phyloP scores from a whole-genome alignment of 2,888 invertebrate genomes.

The Erebia ligea region DNA sequence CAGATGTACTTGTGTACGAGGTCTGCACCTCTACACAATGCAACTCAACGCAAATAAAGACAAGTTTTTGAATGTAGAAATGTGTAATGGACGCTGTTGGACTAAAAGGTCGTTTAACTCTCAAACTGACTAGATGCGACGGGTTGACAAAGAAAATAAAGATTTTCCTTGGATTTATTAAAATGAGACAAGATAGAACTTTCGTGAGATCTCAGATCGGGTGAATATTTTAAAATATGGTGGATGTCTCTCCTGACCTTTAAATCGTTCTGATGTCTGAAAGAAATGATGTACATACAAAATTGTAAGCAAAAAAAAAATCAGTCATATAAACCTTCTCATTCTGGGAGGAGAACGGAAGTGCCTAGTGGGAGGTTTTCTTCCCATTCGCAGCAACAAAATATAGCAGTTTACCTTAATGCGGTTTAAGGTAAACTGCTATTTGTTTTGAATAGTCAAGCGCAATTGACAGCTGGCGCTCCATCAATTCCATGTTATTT shows the following conservation, averaged over 20 bases:
- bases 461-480: no score
- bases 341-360: no score
- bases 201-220: slow-evolving; percentile 9
- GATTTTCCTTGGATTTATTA: slow-evolving; percentile 27
- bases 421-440: no score
- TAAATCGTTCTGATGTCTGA: background rate
- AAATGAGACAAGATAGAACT: slow-evolving; percentile 18
- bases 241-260: background rate
- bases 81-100: slow-evolving; percentile 59
- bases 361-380: no score
- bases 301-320: background rate
- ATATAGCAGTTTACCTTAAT: no score
- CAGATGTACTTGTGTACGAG: no score
- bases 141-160: slow-evolving; percentile 22
- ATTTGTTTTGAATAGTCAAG: no score
- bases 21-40: no score
- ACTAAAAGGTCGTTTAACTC: slow-evolving; percentile 46
- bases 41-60: slow-evolving; percentile 59
- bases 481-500: no score
- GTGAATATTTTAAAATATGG: slow-evolving; percentile 8
- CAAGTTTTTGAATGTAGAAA: slow-evolving; percentile 60
- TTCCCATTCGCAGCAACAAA: no score
- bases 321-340: no score
- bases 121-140: slow-evolving; percentile 31
- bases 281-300: background rate